These are phyloP conservation scores for Parauchenoglanis ngamensis DNA, from an alignment of 2,797 vertebrate genomes.

Conservation along the genomic window DNA sequence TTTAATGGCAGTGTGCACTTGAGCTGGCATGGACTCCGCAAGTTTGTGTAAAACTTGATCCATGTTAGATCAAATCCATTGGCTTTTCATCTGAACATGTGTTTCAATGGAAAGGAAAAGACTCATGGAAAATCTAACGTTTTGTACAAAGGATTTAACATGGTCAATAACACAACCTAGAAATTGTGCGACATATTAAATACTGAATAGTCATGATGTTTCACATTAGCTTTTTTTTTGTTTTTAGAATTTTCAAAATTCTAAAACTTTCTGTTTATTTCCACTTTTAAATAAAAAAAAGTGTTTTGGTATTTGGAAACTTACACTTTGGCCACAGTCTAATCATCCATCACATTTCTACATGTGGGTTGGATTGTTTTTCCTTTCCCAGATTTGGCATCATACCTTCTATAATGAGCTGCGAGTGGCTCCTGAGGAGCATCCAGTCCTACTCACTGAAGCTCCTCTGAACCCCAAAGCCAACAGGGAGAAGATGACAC, in stretches of 20 bases:
- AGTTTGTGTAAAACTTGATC: not conserved
- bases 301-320: not conserved
- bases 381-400: conserved; percentile 82
- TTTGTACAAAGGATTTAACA: not conserved
- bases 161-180: not conserved
- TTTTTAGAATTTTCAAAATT: too few relatives aligned
- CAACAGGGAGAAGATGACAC: conserved; percentile 87
- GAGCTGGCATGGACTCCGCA: not conserved
- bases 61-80: not conserved
- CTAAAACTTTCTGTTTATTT: not conserved
- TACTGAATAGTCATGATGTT: not conserved
- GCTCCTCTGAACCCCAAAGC: conserved; percentile 85
- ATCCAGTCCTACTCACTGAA: conserved; percentile 83
- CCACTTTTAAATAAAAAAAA: not conserved
- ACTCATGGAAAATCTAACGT: not conserved
- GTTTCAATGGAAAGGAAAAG: not conserved
- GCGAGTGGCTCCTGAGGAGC: conserved; percentile 87
- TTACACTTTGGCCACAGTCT: not conserved
- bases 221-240: not conserved
- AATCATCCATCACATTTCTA: not conserved
- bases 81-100: not conserved
- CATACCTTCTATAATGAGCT: conserved; percentile 91
- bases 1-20: not conserved
- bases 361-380: too few relatives aligned
- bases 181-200: not conserved